These are phyloP conservation scores for Dione juno DNA, from an alignment of 2,888 invertebrate genomes.

Conservation along the genomic window DNA sequence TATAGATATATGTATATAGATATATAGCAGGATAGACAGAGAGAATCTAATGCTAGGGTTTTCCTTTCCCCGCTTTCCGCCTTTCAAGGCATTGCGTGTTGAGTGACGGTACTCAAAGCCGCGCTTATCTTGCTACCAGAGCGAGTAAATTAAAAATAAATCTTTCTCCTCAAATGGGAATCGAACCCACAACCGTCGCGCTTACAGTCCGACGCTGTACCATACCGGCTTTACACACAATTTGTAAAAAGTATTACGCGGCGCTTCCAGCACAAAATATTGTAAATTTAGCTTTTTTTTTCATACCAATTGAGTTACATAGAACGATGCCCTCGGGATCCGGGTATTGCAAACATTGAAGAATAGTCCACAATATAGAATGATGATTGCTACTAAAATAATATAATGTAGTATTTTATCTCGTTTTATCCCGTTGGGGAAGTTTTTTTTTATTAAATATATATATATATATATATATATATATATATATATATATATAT, in stretches of 20 bases:
- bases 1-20: no score
- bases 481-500: no score
- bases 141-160: no score
- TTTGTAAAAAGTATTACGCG: neutral
- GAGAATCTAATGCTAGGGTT: no score
- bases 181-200: neutral
- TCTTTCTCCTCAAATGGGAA: neutral
- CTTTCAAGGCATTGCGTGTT: neutral
- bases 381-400: constrained; percentile 26
- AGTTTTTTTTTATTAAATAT: neutral
- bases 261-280: neutral
- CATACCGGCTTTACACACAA: neutral
- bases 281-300: constrained; percentile 36
- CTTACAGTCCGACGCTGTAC: no score
- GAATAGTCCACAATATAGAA: constrained; percentile 32
- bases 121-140: no score
- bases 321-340: constrained; percentile 49
- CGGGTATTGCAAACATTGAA: constrained; percentile 46
- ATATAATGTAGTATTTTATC: neutral
- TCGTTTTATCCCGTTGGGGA: neutral
- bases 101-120: no score
- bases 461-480: no score
- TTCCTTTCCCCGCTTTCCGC: no score
- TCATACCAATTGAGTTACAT: constrained; percentile 50
- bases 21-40: no score